Evolutionary conservation across 2,797 vertebrate genomes (phyloP).

Genomic region (Gymnoscopelus microlampas): DNA sequence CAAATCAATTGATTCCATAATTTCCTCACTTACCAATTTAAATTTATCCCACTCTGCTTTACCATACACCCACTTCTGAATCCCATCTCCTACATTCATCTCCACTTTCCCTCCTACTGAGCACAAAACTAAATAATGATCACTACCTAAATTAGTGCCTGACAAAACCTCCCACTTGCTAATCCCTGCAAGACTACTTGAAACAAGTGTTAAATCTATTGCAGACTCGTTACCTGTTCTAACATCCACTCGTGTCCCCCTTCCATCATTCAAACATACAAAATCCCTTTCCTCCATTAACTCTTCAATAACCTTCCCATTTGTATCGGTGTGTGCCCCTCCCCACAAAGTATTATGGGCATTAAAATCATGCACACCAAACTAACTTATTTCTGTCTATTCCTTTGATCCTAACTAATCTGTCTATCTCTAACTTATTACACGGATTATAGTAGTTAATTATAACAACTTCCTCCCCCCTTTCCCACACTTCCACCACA

Average conservation of each 20-base stretch:
- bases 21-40: not conserved
- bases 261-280: constrained; percentile 1
- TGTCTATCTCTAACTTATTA: too few species aligned
- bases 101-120: too few species aligned
- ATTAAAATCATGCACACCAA: too few species aligned
- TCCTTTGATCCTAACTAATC: not conserved
- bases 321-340: too few species aligned
- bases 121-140: not conserved
- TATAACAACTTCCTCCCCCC: not conserved
- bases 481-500: too few species aligned
- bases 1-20: not conserved
- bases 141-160: not conserved
- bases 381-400: constrained; percentile 3
- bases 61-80: not conserved
- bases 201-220: not conserved
- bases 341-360: too few species aligned
- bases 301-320: too few species aligned
- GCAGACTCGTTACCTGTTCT: not conserved
- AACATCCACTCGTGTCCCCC: not conserved
- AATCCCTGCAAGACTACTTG: not conserved
- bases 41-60: not conserved
- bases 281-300: too few species aligned
- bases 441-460: too few species aligned
- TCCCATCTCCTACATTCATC: not conserved
- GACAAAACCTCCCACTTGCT: not conserved